Base-by-base conservation (phyloP, 2,797 vertebrate species). In the Coilia nasus region DNA sequence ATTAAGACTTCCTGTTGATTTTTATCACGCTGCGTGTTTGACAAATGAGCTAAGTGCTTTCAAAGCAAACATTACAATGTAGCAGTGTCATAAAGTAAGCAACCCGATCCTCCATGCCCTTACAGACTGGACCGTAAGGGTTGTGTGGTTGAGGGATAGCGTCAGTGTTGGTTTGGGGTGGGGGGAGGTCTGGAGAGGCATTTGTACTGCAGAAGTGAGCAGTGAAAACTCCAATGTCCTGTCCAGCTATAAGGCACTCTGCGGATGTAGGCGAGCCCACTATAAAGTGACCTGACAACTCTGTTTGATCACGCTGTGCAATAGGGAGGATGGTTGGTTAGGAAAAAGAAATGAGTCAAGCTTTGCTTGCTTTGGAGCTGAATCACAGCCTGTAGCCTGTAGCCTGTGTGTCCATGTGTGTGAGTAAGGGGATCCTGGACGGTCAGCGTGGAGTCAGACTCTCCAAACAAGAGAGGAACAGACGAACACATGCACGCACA, bases 1-100 rank as follows among this genome's bases (percentile, higher is more conserved):
- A 78, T 78, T 78, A 21, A 78, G 71, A 21, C 11, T 44, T 78
- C 71, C 71, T 78, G 71, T 78, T 78, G 71, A 78, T 78, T 78
- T 78, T 44, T 78, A 78, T 78, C 71, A 78, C 71, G 6, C 71
- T 78, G 71, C 71, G 35, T 78, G 31, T 78, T 78, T 78, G 71
- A 78, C 71, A 78, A 78, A 78, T 44, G 71, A 78, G 35, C 71
- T 41, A 44, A 78, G 71, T 41, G 71, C 35, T 78, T 41, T 78
- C 31, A 78, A 78, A 78, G 71, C 71, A 78, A 78, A 78, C 71
- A 78, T 19, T 78, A 78, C 71, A 78, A 78, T 44, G 71, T 6
- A 44, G 71, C 31, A 31, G 71, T 19, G 71, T 78, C 44, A 78
- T 78, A 78, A 78, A 78, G 21, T 78, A 78, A 78, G 71, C 71